Base-by-base conservation (phyloP, 1,140 invertebrate genomes). In the Camponotus floridanus region DNA sequence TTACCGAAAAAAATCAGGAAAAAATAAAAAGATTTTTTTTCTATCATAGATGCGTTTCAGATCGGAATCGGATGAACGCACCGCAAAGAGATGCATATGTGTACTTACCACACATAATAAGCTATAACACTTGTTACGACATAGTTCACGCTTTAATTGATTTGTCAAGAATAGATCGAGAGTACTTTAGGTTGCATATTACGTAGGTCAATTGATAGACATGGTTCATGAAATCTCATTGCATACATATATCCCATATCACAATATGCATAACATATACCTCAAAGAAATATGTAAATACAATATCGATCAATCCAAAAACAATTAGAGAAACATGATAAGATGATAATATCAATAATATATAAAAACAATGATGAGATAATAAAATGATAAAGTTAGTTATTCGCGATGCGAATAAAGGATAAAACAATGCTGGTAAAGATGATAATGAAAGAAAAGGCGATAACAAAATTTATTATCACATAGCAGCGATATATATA, bases 261-360 rank as follows among this genome's bases (percentile, higher is more conserved):
- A 92, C 91, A 91, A 21, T n/a, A 91, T 84, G 91, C 90, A 83
- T 36, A 26, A 92, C 84, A 92, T 90, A 92, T 94, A 94, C 92
- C 92, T 94, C 93, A 93, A 90, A 91, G 73, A 90, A 88, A 91
- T 79, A 78, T 94, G 90, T 93, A 93, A 91, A 94, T 93, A 93
- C 86, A 87, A 86, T 70, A 76, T 51, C 70, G 65, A 76, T 90
- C 80, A 39, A 78, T 90, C 73, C 83, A 80, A 39, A 26, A 39
- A 26, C 79, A 79, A 51, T 85, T 87, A 86, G 42, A 31, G 76
- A 65, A 51, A 85, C 68, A 86, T 76, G 68, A 76, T n/a, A 62
- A 45, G 73, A 85, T 36, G 31, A 90, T 88, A 88, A 76, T 86
- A 78, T 73, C 57, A 86, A 45, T 78, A 86, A 81, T 81, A 55